Base-by-base conservation (phyloP, 2,113 vertebrate species). In the Takifugu flavidus region DNA sequence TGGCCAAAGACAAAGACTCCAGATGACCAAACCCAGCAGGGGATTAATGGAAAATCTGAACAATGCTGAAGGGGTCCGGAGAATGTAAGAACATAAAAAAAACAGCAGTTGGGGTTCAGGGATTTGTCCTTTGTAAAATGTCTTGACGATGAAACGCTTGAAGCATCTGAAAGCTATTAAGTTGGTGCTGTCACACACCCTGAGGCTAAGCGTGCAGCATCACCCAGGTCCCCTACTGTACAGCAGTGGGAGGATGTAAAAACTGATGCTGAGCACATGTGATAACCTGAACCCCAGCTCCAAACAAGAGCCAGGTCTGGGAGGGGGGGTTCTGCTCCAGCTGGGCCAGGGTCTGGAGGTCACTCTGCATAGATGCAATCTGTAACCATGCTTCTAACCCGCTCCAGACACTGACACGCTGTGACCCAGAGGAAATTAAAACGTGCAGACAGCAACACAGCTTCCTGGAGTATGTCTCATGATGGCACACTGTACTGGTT, bases 1-100 rank as follows among this genome's bases (percentile, higher is more conserved):
- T 71, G 61, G 53, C 49, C 31, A 76, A 62, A 61, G 62, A 78
- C 77, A 66, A 85, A 59, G 70, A 50, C 29, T 60, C 29, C 28
- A 49, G 43, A 55, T 0, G 12, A 25, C 39, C 27, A 25, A 42
- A 66, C 52, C 56, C 65, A 50, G 44, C 29, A 4, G 72, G 61
- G 50, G 27, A 66, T 42, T 47, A 57, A 65, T 39, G 3, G 26
- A 65, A 70, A 67, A 34, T 67, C 29, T 59, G 29, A 73, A 65
- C 78, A 78, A 82, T 59, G 59, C 11, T 43, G 52, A 50, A 60
- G 39, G 49, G 31, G 45, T 54, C 20, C 26, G 11, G 2, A 45
- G 49, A 70, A 60, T 49, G 60, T 31, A 45, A 65, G 47, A 20
- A 65, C 15, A 67, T 53, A 55, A 64, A 56, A 13, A 11, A 28